Conservation (phyloP, 2,113 vertebrate genomes). For the Tautogolabrus adspersus region DNA sequence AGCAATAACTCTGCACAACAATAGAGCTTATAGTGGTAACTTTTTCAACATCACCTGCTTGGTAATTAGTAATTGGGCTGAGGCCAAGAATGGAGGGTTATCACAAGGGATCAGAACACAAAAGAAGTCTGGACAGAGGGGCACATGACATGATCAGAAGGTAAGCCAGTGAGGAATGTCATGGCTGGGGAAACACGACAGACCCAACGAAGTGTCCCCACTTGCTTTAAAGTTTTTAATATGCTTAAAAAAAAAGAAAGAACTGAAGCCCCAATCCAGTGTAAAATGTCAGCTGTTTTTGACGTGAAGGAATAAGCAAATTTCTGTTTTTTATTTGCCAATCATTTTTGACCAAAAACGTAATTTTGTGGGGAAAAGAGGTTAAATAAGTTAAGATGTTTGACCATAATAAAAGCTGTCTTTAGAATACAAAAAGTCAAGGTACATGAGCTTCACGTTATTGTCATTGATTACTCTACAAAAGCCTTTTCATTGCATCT, state of each 20-base stretch:
- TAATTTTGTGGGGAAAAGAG: no score
- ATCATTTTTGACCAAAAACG: no score
- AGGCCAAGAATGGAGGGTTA: not conserved
- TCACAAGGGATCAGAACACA: slow-evolving; percentile 10
- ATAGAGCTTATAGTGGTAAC: not conserved
- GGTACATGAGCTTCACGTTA: no score
- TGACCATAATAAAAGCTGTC: no score
- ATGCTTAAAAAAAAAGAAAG: not conserved
- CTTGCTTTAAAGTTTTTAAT: not conserved
- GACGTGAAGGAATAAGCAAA: no score
- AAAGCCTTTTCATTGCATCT: no score
- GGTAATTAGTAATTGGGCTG: not conserved
- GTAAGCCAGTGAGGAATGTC: slow-evolving; percentile 56
- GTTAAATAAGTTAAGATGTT: no score
- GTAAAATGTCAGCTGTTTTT: no score
- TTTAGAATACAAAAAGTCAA: no score
- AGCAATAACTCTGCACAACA: not conserved
- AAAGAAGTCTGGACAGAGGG: not conserved
- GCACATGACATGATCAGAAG: slow-evolving; percentile 34
- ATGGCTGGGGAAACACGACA: not conserved
- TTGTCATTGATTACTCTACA: no score
- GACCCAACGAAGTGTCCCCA: not conserved
- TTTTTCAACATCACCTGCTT: slow-evolving; percentile 4
- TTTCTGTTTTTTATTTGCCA: no score
- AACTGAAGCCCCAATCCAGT: not conserved